Percentiles rank a stretch among this genome's conserved stretches.
phyloP scores from a whole-genome alignment of 2,113 vertebrate species.

The Crotalus viridis region DNA sequence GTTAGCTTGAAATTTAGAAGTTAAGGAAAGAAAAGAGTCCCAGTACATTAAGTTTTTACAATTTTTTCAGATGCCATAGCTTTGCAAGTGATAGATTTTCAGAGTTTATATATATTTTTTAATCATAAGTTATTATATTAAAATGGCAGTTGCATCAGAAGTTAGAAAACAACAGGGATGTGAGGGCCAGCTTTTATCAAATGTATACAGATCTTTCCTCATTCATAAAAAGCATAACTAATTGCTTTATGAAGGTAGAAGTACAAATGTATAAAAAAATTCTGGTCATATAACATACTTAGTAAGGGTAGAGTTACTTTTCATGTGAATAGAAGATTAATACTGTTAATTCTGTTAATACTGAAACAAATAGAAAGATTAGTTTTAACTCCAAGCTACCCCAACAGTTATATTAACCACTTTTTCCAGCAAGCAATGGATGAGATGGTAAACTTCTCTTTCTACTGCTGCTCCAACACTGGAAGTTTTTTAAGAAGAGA shows the following conservation, averaged over 20 bases:
- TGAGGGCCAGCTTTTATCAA: neutral
- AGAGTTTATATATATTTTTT: neutral
- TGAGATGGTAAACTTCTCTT: neutral
- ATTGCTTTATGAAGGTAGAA: neutral
- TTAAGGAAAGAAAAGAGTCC: neutral
- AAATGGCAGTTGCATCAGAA: neutral
- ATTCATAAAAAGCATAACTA: neutral
- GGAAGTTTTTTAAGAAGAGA: too few species aligned
- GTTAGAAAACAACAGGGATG: neutral
- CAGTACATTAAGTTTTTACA: too few species aligned
- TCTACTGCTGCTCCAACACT: neutral
- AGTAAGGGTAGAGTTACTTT: neutral
- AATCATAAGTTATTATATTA: neutral
- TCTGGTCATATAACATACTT: neutral
- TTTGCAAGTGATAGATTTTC: neutral
- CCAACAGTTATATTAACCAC: neutral
- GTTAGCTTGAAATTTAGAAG: constrained; percentile 32
- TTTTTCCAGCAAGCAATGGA: neutral
- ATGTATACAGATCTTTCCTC: neutral
- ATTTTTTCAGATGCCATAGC: neutral
- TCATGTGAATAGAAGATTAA: neutral
- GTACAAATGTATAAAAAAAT: neutral
- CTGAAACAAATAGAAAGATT: neutral
- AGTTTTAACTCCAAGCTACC: neutral
- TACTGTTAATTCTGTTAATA: neutral